Evolutionary conservation across 2,113 vertebrate species (phyloP).

Genomic region (Puma concolor): DNA sequence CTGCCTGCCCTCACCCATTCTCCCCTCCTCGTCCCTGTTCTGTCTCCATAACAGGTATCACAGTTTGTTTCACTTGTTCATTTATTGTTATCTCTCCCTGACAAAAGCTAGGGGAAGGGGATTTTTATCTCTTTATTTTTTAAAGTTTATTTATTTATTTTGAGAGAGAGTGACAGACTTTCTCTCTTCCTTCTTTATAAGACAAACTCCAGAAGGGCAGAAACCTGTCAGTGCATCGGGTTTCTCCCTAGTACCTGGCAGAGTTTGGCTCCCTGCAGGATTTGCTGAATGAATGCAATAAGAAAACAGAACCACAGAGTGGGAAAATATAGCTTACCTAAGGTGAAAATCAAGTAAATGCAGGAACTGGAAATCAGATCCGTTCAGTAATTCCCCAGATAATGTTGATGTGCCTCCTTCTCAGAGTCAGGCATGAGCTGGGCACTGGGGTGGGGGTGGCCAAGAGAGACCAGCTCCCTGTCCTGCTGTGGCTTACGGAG

Average conservation of each 20-base stretch:
- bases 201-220: neutral
- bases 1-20: neutral
- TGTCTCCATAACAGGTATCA: neutral
- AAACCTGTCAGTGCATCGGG: neutral
- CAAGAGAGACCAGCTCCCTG: neutral
- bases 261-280: neutral
- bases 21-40: neutral
- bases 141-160: neutral
- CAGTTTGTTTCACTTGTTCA: neutral
- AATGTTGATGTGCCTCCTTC: rapidly evolving
- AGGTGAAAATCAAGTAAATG: neutral
- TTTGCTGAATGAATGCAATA: neutral
- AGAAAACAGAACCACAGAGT: neutral
- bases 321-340: neutral
- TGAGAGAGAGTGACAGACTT: too few species aligned
- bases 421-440: neutral
- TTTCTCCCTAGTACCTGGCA: neutral
- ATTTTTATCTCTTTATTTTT: neutral
- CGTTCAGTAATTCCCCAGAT: neutral
- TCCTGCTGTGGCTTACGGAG: neutral
- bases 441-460: neutral
- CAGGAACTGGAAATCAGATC: neutral
- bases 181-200: neutral
- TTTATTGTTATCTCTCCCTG: neutral
- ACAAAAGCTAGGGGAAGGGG: neutral